A percentile compares a stretch with the other conserved stretches of the same genome.
Evolutionary conservation across 2,888 invertebrate genomes (phyloP).

Genomic region (Pterobdella sp.): DNA sequence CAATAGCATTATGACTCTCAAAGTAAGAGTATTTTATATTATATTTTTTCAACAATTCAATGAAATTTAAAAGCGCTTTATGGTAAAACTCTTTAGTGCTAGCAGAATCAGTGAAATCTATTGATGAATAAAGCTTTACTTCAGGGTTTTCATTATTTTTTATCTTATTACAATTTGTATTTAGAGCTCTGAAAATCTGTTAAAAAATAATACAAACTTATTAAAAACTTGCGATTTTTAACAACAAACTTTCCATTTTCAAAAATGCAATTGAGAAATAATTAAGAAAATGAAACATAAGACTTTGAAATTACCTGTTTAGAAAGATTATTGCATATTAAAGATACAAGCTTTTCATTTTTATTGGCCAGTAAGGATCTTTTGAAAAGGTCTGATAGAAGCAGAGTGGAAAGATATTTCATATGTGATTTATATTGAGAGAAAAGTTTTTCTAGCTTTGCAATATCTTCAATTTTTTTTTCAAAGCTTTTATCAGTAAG

Average conservation of each 20-base stretch:
- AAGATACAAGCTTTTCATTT: not conserved
- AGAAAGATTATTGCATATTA: not conserved
- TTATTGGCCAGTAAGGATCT: not conserved
- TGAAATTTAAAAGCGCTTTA: not conserved
- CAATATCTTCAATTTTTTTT: not conserved
- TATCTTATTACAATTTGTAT: not conserved
- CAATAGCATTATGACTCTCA: not conserved
- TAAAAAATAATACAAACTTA: not conserved
- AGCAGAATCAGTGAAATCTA: not conserved
- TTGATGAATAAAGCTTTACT: not conserved
- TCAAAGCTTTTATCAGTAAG: not conserved
- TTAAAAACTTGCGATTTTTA: not conserved
- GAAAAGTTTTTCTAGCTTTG: not conserved
- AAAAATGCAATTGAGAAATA: not conserved
- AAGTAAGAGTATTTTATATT: not conserved
- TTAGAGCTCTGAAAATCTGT: not conserved
- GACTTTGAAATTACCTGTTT: not conserved
- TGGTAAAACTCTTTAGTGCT: not conserved
- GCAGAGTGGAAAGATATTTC: not conserved
- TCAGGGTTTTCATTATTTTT: not conserved
- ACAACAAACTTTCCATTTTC: too few relatives aligned
- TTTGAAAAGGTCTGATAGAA: not conserved
- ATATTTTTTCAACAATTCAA: not conserved
- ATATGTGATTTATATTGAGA: not conserved
- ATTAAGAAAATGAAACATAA: not conserved